Evolutionary conservation across 35 echinoderm and acorn worm species (phyloP).

Genomic region (Chiridota heheva): DNA sequence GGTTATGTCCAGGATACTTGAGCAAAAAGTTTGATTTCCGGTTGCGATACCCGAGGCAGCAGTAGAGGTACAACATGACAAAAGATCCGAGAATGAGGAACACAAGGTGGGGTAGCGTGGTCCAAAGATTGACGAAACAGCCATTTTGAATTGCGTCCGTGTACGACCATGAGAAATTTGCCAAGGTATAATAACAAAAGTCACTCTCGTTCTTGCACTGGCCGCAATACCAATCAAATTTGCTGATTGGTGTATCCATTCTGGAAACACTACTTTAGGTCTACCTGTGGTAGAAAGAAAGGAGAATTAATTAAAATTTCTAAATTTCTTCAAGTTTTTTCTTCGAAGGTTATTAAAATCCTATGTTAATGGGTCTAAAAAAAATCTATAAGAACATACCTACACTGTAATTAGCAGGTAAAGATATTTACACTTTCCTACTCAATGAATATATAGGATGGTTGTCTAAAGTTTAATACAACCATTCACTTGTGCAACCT

Average conservation of each 20-base stretch:
- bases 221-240: constrained; percentile 93
- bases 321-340: no score
- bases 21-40: constrained; percentile 40
- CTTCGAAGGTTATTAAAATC: no score
- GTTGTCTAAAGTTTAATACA: no score
- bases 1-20: constrained; percentile 77
- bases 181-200: background rate
- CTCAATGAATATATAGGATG: no score
- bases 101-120: constrained; percentile 50
- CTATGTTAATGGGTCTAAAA: no score
- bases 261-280: no score
- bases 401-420: no score
- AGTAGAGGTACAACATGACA: constrained; percentile 52
- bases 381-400: no score
- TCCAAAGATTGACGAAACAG: constrained; percentile 78
- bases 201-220: constrained; percentile 40
- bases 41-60: constrained; percentile 44
- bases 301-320: no score
- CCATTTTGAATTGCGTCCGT: constrained; percentile 81
- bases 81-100: constrained; percentile 68
- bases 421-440: no score
- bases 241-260: constrained; percentile 26
- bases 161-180: constrained; percentile 59
- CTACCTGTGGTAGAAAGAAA: no score
- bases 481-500: no score